Conservation (phyloP, 1,140 invertebrate species). For the Listronotus oregonensis region DNA sequence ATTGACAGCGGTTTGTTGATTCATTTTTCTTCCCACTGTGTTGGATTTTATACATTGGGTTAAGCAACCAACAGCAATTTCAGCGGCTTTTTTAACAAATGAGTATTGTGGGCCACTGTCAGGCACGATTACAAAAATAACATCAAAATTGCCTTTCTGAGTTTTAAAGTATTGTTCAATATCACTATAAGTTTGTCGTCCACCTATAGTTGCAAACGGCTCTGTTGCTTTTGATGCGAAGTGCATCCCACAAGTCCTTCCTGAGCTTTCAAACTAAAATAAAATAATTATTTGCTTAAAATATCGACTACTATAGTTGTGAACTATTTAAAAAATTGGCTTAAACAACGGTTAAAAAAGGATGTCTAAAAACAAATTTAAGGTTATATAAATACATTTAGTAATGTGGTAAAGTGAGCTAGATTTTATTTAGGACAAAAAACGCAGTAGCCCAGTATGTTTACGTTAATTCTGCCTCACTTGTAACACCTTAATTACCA, state of each 20-base stretch:
- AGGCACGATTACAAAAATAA: constrained; percentile 64
- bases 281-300: background rate
- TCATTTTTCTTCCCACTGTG: constrained; percentile 60
- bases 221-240: constrained; percentile 17
- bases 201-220: constrained; percentile 30
- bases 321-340: no score
- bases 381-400: no score
- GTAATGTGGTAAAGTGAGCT: no score
- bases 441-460: no score
- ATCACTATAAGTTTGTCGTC: constrained; percentile 15
- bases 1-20: constrained; percentile 65
- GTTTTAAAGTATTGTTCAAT: constrained; percentile 30
- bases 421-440: no score
- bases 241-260: constrained; percentile 28
- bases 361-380: no score
- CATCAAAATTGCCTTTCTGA: constrained; percentile 42
- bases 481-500: no score
- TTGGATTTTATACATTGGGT: constrained; percentile 79
- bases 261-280: constrained; percentile 38
- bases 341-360: no score
- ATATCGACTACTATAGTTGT: background rate
- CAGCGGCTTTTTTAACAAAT: constrained; percentile 75
- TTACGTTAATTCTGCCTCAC: no score
- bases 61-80: constrained; percentile 73
- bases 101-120: constrained; percentile 51